phyloP scores from a whole-genome alignment of 2,888 invertebrate species.

The Drosophila cracens region DNA sequence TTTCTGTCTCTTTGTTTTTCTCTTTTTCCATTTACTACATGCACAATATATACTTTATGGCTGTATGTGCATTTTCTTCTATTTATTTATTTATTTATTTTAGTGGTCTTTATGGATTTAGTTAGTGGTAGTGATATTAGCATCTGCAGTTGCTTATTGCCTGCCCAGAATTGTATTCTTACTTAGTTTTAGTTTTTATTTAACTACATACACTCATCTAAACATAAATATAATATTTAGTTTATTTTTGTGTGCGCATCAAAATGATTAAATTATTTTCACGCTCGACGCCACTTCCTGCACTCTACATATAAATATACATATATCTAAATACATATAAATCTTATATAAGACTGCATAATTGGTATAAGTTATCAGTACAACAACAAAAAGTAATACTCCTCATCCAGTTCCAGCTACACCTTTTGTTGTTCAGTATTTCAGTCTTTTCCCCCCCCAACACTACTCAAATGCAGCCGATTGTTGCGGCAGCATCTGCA shows the following conservation, averaged over 20 bases:
- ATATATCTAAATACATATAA: conserved; percentile 21
- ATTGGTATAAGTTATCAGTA: conserved; percentile 60
- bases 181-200: conserved; percentile 7
- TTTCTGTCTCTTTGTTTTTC: conserved; percentile 3
- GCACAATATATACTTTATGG: conserved; percentile 14
- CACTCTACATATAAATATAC: conserved; percentile 1
- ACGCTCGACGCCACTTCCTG: conserved; percentile 38
- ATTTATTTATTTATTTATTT: conserved; percentile 33
- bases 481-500: conserved; percentile 21
- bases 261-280: conserved; percentile 36
- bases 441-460: conserved; percentile 7
- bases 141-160: conserved; percentile 43
- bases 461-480: conserved; percentile 40
- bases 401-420: conserved; percentile 1
- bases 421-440: conserved; percentile 6
- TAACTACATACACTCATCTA: conserved; percentile 13
- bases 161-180: conserved; percentile 43
- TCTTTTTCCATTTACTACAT: conserved; percentile 9
- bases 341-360: conserved; percentile 36
- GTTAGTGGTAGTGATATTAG: conserved; percentile 38
- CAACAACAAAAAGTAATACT: conserved; percentile 25
- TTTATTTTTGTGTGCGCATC: conserved; percentile 11
- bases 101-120: conserved; percentile 3
- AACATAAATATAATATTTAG: conserved; percentile 4
- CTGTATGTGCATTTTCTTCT: conserved; percentile 21